These are phyloP conservation scores for Molothrus aeneus DNA, from an alignment of 2,797 vertebrate species.

Conservation along the genomic window DNA sequence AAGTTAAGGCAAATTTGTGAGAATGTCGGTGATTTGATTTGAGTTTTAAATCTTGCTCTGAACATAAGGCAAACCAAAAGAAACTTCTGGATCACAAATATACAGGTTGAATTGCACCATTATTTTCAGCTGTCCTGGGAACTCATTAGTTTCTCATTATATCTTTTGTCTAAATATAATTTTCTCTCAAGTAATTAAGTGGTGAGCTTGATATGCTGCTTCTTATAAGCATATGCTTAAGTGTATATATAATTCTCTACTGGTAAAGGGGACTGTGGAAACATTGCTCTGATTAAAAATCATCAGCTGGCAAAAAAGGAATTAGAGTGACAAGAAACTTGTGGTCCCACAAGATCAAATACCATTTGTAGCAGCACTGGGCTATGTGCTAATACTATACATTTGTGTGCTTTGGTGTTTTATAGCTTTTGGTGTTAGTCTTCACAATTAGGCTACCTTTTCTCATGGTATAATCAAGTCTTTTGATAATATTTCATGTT, in stretches of 20 bases:
- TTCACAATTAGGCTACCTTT: background rate
- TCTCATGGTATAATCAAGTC: background rate
- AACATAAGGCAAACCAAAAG: background rate
- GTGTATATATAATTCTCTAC: background rate
- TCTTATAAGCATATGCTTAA: background rate
- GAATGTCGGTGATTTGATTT: background rate
- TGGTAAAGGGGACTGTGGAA: background rate
- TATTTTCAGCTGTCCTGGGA: constrained; percentile 32
- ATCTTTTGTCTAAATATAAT: constrained; percentile 36
- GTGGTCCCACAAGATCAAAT: background rate
- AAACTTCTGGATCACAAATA: background rate
- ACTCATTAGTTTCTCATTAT: constrained; percentile 33
- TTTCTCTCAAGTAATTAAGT: constrained; percentile 34
- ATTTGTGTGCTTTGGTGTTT: background rate
- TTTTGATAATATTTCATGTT: background rate
- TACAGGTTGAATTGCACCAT: background rate
- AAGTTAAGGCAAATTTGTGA: background rate
- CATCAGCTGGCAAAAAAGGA: background rate
- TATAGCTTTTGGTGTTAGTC: background rate
- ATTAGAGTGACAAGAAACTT: background rate
- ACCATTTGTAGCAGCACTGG: background rate
- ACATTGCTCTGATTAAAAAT: constrained; percentile 21
- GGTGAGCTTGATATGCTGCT: background rate
- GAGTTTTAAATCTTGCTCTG: background rate
- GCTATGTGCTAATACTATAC: background rate